Base-by-base conservation (phyloP, 2,113 vertebrate species). In the Herpailurus yagouaroundi region DNA sequence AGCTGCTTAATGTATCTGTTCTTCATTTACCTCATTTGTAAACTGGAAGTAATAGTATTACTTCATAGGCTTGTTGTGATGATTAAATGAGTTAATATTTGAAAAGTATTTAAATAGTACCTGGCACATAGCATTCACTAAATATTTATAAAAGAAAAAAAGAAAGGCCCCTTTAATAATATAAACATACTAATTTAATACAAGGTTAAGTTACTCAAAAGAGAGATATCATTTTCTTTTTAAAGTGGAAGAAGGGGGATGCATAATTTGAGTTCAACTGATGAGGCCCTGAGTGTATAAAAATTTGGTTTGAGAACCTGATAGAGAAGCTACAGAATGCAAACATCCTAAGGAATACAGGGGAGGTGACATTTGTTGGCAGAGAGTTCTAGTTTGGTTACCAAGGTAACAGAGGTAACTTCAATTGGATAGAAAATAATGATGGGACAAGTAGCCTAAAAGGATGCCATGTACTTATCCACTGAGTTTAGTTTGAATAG, bases 331-430 rank as follows among this genome's bases (percentile, higher is more conserved):
- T 73, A 68, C 33, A 71, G 88, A 89, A 88, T 68, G 8, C 1
- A 87, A 36, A 33, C 73, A 84, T 12, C 21, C 50, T 88, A 93
- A 96, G 55, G 8, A 83, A 79, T 57, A 88, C 16, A 66, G 19
- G 7, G n/a, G 15, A 82, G 36, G 36, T 77, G 10, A 87, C 79
- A 66, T 76, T 84, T 77, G 27, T 38, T 48, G 21, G 8, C 25
- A 91, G 82, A 79, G 27, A 66, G 52, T 16, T 36, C 41, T 60
- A 18, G 16, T 82, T 89, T 86, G 50, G 50, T 90, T 89, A 69
- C 29, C n/a, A 86, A 94, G 18, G 14, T 57, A 92, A 96, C 33
- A 71, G 14, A 89, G 21, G 79, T 57, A 85, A 94, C 92, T 94
- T 69, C 19, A 77, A 64, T 14, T 77, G n/a, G 50, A 31, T 69